phyloP scores from a whole-genome alignment of 2,113 vertebrate genomes.

The Meleagris gallopavo region DNA sequence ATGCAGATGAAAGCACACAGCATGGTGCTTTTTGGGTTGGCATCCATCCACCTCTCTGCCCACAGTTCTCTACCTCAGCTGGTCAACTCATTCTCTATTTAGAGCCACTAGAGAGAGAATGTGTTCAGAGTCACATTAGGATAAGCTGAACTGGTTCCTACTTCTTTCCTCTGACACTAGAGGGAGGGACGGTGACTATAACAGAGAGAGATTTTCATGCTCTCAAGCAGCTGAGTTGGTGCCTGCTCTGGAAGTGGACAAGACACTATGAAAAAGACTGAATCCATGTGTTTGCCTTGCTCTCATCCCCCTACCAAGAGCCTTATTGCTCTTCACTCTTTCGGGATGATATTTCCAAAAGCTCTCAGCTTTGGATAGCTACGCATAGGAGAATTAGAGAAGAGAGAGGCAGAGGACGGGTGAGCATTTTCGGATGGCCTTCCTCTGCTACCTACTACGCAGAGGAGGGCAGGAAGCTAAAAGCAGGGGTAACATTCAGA shows the following conservation, averaged over 20 bases:
- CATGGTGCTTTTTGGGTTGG: background rate
- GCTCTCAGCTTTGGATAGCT: background rate
- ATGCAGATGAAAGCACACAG: background rate
- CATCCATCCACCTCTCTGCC: background rate
- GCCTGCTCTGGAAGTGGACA: background rate
- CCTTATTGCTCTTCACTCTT: background rate
- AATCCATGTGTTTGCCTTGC: background rate
- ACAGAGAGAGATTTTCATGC: background rate
- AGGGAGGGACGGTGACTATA: background rate
- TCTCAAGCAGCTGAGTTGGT: background rate
- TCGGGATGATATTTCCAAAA: background rate
- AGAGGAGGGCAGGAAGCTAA: background rate
- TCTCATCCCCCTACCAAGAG: background rate
- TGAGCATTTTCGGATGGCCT: background rate
- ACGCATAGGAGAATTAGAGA: background rate
- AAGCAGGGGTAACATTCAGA: constrained; percentile 43
- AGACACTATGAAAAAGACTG: background rate
- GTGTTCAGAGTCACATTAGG: background rate
- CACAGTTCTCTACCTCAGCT: background rate
- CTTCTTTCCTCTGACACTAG: background rate
- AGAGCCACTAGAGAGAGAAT: background rate
- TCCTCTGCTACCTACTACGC: background rate
- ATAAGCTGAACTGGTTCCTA: background rate
- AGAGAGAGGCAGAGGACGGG: background rate
- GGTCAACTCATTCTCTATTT: background rate